Base-by-base conservation (phyloP, 2,797 vertebrate genomes). In the Tenualosa ilisha region DNA sequence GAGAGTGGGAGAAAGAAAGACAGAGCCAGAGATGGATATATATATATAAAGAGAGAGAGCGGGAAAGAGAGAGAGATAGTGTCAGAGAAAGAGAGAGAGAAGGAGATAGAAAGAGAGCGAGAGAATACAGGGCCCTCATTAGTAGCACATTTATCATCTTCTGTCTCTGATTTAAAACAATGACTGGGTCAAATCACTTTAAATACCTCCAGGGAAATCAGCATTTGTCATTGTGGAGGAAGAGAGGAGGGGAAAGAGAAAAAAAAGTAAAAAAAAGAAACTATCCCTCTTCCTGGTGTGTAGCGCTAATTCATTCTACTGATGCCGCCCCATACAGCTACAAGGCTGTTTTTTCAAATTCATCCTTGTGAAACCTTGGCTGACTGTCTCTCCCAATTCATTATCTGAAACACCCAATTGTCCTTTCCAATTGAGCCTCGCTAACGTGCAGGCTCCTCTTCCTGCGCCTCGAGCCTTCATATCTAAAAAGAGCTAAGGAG, bases 101-200 rank as follows among this genome's bases (percentile, higher is more conserved):
- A 88, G 83, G 83, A 84, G 83, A 85, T 75, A 81, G 84, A 86
- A 88, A 93, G 91, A 92, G 92, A 92, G 92, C 92, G 92, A 93
- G 93, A 93, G 93, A 94, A 94, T 93, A 90, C 87, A 92, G 91
- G 92, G 93, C 92, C 92, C 94, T 95, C 95, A 95, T 96, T 96
- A 95, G 94, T 94, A 94, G 91, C 94, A 94, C 95, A 96, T 95
- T 95, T 95, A 96, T 96, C 95, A 95, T 95, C 94, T 94, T 93
- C 93, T 94, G 94, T 95, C 93, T 95, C 94, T 93, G 94, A 95
- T 95, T 95, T 95, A 94, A 95, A 95, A 95, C 94, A 95, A 94
- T 95, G 94, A 95, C 94, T 94, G 93, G 94, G 95, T 95, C 95
- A 96, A 94, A 95, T 96, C 95, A 94, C 94, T 95, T 94, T 94